phyloP scores from a whole-genome alignment of 2,113 vertebrate genomes.

The Micromys minutus region DNA sequence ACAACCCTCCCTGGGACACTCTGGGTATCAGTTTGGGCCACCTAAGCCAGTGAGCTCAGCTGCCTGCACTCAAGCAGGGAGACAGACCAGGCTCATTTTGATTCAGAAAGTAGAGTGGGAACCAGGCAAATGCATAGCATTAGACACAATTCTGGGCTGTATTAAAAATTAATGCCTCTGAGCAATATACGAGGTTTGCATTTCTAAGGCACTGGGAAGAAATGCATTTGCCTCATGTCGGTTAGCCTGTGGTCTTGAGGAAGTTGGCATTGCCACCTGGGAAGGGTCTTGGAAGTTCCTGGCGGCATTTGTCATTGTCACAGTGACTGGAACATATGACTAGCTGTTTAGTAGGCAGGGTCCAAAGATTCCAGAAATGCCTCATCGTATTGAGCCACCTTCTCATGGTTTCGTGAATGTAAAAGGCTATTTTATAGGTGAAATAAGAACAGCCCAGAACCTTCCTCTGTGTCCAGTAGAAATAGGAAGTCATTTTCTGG shows the following conservation, averaged over 20 bases:
- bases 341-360: not conserved
- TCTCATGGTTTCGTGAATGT: not conserved
- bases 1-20: not conserved
- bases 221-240: not conserved
- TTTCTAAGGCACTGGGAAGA: not conserved
- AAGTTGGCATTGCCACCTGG: not conserved
- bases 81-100: not conserved
- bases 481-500: not conserved
- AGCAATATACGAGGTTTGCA: not conserved
- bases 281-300: not conserved
- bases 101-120: not conserved
- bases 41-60: not conserved
- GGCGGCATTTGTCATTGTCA: not conserved
- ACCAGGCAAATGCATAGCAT: not conserved
- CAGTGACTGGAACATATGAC: not conserved
- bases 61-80: not conserved
- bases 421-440: not conserved
- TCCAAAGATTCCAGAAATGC: not conserved
- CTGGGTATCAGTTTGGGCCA: fast-evolving
- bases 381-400: fast-evolving
- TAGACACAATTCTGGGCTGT: not conserved
- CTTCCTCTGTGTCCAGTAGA: not conserved
- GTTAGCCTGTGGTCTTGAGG: not conserved
- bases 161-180: slow-evolving; percentile 25
- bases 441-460: not conserved